These are phyloP conservation scores for Tiaroga cobitis DNA, from an alignment of 2,797 vertebrate genomes.

Conservation along the genomic window DNA sequence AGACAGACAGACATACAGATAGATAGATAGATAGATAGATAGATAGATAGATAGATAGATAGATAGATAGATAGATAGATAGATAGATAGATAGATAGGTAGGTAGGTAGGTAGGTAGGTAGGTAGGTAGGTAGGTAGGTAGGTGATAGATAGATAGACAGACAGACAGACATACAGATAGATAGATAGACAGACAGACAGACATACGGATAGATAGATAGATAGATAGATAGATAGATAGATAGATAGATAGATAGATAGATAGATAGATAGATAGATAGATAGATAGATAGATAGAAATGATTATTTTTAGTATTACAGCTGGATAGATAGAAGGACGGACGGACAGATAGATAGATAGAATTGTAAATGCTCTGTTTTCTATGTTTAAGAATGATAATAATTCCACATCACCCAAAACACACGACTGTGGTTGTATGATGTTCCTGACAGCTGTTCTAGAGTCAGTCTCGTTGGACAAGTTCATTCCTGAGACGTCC, in stretches of 20 bases:
- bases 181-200: no score
- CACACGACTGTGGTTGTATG: slow-evolving; percentile 2
- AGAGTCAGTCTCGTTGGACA: slow-evolving; percentile 86
- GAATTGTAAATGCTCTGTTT: background rate
- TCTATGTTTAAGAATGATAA: background rate
- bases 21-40: background rate
- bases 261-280: background rate
- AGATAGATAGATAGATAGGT: no score
- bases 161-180: background rate
- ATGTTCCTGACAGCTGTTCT: slow-evolving; percentile 79
- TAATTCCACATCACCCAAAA: background rate
- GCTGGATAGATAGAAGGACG: no score
- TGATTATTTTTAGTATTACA: no score
- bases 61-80: no score
- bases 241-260: background rate
- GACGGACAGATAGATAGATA: no score
- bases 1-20: background rate
- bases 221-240: no score
- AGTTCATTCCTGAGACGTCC: slow-evolving; percentile 81
- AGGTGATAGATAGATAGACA: no score
- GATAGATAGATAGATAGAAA: background rate
- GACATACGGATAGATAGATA: no score
- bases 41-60: background rate
- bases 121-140: no score
- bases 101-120: no score